phyloP scores from a whole-genome alignment of 2,113 vertebrate genomes.

The Trinectes maculatus region DNA sequence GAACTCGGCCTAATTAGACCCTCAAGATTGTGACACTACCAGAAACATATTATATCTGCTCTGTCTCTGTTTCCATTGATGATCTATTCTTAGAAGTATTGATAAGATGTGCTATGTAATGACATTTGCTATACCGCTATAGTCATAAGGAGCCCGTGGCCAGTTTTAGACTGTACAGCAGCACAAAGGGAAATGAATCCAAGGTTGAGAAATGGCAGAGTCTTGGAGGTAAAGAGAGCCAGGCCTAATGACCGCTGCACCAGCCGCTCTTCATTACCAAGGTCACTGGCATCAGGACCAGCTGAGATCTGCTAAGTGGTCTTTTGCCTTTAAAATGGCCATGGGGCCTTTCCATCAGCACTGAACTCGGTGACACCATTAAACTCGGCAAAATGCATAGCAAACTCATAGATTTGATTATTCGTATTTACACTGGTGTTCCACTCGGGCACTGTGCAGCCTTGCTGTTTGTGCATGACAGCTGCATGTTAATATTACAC shows the following conservation, averaged over 20 bases:
- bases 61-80: conserved; percentile 67
- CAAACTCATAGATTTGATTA: conserved; percentile 31
- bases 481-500: conserved; percentile 37
- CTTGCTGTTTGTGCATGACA: conserved; percentile 41
- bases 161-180: conserved; percentile 39
- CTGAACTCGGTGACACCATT: conserved; percentile 43
- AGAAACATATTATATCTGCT: conserved; percentile 64
- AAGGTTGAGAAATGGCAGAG: conserved; percentile 65
- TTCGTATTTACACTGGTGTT: conserved; percentile 36
- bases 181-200: conserved; percentile 55
- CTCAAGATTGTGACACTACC: conserved; percentile 65
- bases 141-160: conserved; percentile 61
- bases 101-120: conserved; percentile 71
- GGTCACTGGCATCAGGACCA: conserved; percentile 62
- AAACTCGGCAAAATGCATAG: conserved; percentile 43
- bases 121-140: conserved; percentile 64
- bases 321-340: conserved; percentile 60
- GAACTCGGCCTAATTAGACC: conserved; percentile 76
- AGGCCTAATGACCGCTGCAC: conserved; percentile 66
- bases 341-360: conserved; percentile 47
- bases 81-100: conserved; percentile 76
- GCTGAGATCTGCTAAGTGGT: conserved; percentile 68
- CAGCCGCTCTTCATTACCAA: conserved; percentile 71
- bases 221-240: conserved; percentile 64
- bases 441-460: conserved; percentile 10